A percentile compares a stretch with the other conserved stretches of the same genome.
Evolutionary conservation across 2,113 vertebrate species (phyloP).

Genomic region (Callipepla californica): DNA sequence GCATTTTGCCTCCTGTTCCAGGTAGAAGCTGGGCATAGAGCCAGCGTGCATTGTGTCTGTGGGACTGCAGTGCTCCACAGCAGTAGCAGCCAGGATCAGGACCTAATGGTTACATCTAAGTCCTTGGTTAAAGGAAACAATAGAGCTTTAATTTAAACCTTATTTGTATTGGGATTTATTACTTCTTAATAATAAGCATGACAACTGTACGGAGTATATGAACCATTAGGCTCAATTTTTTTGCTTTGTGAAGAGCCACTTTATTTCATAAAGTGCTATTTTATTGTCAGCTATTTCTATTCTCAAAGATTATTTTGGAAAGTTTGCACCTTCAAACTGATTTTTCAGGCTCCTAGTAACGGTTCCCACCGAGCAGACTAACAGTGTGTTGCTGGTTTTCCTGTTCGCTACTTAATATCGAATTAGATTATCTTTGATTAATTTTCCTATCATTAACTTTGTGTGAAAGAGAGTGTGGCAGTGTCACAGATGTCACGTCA

Average conservation of each 20-base stretch:
- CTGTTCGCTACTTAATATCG: background rate
- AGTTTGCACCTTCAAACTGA: background rate
- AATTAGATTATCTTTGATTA: slow-evolving; percentile 3
- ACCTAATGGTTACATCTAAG: background rate
- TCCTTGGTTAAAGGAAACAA: background rate
- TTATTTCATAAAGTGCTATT: background rate
- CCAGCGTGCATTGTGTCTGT: accelerated
- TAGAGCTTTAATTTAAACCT: background rate
- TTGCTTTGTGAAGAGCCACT: background rate
- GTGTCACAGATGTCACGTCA: background rate
- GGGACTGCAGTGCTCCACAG: background rate
- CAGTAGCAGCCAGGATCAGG: background rate
- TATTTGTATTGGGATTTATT: background rate
- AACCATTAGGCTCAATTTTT: background rate
- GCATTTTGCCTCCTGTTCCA: background rate
- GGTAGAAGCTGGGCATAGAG: background rate
- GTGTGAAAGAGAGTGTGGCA: background rate
- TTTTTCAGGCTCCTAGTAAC: background rate
- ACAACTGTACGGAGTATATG: background rate
- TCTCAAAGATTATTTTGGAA: background rate
- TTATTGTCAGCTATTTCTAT: background rate
- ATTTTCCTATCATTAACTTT: slow-evolving; percentile 7
- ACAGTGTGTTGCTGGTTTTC: accelerated
- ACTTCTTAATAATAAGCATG: background rate
- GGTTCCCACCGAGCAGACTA: background rate